Conservation (phyloP, 2,888 invertebrate species). For the Diploptera punctata region DNA sequence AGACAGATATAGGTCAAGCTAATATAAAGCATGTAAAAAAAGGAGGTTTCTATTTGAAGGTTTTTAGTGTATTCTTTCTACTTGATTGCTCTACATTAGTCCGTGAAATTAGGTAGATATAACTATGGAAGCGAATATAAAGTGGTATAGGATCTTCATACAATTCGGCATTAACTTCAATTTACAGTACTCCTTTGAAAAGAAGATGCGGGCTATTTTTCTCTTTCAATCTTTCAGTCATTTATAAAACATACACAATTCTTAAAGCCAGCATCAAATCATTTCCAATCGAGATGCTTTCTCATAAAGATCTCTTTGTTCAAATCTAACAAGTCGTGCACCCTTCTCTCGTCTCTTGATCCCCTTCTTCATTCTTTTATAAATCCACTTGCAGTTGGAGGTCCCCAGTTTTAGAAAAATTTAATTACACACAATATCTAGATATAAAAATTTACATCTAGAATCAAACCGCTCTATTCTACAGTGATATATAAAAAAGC, state of each 20-base stretch:
- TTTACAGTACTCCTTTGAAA: conserved; percentile 13
- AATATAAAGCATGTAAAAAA: no score
- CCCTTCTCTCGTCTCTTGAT: no score
- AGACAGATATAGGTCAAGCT: no score
- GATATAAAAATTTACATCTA: not conserved
- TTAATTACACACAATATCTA: not conserved
- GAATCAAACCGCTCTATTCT: not conserved
- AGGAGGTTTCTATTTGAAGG: no score
- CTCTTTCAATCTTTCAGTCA: conserved; percentile 16
- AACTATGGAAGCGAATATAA: not conserved
- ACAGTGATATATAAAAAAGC: not conserved
- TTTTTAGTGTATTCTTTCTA: no score
- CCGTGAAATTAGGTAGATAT: conserved; percentile 3
- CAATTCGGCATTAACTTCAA: not conserved
- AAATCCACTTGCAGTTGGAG: conserved; percentile 2
- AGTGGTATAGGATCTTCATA: not conserved
- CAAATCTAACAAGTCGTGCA: not conserved
- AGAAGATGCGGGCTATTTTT: not conserved
- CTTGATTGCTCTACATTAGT: not conserved
- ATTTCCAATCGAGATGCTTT: conserved; percentile 22
- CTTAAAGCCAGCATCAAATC: conserved; percentile 15
- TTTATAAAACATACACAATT: conserved; percentile 16
- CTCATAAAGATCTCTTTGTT: conserved; percentile 17
- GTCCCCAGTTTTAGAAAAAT: not conserved
- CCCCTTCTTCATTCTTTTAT: not conserved